Evolutionary conservation across 2,113 vertebrate genomes (phyloP).

Genomic region (human): GRCh38 chr14:77527501-77528000

Average conservation of each 20-base stretch:
- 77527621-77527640: neutral
- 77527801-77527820: neutral
- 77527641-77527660: neutral
- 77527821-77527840: neutral
- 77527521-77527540: neutral
- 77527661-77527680: neutral
- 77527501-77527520: neutral
- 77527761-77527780: neutral
- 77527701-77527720: neutral
- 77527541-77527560: neutral
- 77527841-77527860: neutral
- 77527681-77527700: neutral
- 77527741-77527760: neutral
- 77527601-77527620: neutral
- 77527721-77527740: neutral
- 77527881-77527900: constrained; percentile 2
- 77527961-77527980: constrained; percentile 45
- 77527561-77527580: neutral
- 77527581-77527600: neutral
- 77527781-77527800: neutral
- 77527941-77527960: constrained; percentile 36
- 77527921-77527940: neutral
- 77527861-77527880: neutral
- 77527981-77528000: constrained; percentile 55
- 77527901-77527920: neutral